Evolutionary conservation across 2,113 vertebrate species (phyloP), one percentile per base, ranked within the genome.

Genomic region (Anolis sagrei): DNA sequence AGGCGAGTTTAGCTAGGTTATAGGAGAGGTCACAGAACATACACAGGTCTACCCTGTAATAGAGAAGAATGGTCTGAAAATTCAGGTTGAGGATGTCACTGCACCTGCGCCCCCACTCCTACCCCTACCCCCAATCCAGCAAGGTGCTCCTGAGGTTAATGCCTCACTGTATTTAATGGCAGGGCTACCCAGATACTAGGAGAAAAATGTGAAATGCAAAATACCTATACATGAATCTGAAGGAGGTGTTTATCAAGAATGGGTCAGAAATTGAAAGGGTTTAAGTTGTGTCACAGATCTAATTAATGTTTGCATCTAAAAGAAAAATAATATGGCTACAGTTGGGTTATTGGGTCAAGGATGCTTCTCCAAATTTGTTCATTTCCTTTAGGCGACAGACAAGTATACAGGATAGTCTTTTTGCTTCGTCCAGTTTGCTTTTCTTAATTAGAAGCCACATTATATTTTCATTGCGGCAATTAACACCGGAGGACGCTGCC

Each of bases 381-480:
- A 11, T 86, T 89, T 89, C 34, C 49, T 92, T 93, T 86, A 77
- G 49, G 76, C 23, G 0, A 39, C 44, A 93, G 70, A 51, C 36
- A 79, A 84, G 87, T 70, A 34, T 89, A 88, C 83, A 91, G 51
- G n/a, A 49, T 74, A 75, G 36, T 91, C 76, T 23, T 80, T 39
- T 75, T 89, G 16, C 88, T 85, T 84, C 49, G 88, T 78, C 81
- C 44, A 84, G 64, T 49, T 75, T 86, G 48, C 62, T 91, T 92
- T 92, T 73, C 86, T 77, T 82, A 89, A 88, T 92, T 86, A 88
- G 76, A 86, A 91, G 74, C 83, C 88, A 91, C 88, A 77, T 89
- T 88, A 76, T 93, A 93, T 91, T 78, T 89, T 88, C 89, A 85
- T 73, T 88, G 80, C 85, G 76, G 91, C 76, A 88, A 94, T 94